Evolutionary conservation across 2,888 invertebrate genomes (phyloP), one percentile per base, ranked within the genome.

Genomic region (Camponotus fellah): DNA sequence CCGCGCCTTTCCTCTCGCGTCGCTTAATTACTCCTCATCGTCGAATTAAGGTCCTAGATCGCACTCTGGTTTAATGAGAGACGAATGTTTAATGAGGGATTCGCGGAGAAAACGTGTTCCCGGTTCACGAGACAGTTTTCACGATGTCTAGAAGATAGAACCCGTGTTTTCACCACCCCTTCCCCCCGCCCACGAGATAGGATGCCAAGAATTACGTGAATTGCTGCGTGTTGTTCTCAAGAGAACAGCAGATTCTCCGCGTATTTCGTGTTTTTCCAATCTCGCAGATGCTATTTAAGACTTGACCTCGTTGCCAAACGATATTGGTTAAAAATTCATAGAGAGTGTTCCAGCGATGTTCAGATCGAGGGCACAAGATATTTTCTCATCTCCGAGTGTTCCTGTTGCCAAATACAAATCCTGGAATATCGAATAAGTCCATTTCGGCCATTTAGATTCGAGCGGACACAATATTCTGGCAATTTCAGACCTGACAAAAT

Each of bases 21-120:
- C 85, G 87, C 90, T 91, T 93, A 92, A 93, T 93, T 93, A 92
- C 92, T 90, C 90, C 90, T 91, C 92, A 93, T 93, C 91, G 90
- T 80, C 91, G 91, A 92, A 92, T 92, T 91, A 91, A 90, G 88
- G 86, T 84, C 85, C 84, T 82, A 83, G 88, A 89, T 90, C 89
- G 89, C 86, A 84, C 86, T 85, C 84, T 80, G 85, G 82, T 88
- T 92, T 91, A 91, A 92, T 86, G 91, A 91, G 91, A 89, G 87
- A 81, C 90, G 89, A 89, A 90, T 90, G 88, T 89, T 89, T 90
- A 90, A 90, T 86, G 90, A 90, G 87, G 71, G 80, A 85, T 79
- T 76, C 71, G 80, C 79, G 76, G 58, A 80, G 58, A 60, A 46
- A 60, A 53, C 58, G 68, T 80, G 68, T 69, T 84, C 76, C 46